Percentiles rank a stretch among this genome's conserved stretches.
phyloP scores from a whole-genome alignment of 64 coral and sea anemone species.

The Porites lutea region DNA sequence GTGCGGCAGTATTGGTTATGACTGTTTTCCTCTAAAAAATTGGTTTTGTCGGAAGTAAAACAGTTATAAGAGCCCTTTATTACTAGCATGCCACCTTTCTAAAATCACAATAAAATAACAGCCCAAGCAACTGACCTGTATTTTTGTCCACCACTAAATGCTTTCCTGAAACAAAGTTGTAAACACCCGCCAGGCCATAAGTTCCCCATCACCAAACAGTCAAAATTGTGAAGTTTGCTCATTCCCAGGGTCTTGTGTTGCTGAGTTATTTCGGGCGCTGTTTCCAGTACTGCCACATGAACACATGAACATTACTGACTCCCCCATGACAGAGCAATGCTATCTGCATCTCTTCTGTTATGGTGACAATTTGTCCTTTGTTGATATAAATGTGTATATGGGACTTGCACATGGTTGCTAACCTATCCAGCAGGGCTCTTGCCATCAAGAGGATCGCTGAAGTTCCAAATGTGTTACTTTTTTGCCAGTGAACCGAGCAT shows the following conservation, averaged over 20 bases:
- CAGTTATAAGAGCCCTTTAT: too few relatives aligned
- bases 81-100: too few relatives aligned
- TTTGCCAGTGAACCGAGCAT: slow-evolving; percentile 10
- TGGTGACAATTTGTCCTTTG: slow-evolving; percentile 29
- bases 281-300: slow-evolving; percentile 6
- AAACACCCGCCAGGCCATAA: slow-evolving; percentile 45
- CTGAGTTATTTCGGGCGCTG: background rate
- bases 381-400: slow-evolving; percentile 55
- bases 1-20: too few relatives aligned
- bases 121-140: background rate
- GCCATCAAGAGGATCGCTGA: slow-evolving; percentile 44
- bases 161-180: slow-evolving; percentile 40
- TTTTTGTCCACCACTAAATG: slow-evolving; percentile 26
- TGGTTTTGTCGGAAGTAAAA: too few relatives aligned
- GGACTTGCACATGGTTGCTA: slow-evolving; percentile 47
- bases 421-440: slow-evolving; percentile 15
- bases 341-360: background rate
- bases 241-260: slow-evolving; percentile 52
- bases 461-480: slow-evolving; percentile 33
- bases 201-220: slow-evolving; percentile 10
- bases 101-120: too few relatives aligned
- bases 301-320: background rate
- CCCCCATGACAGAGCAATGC: slow-evolving; percentile 1
- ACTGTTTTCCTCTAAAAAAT: too few relatives aligned
- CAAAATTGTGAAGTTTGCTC: slow-evolving; percentile 66